Conservation (phyloP, 2,113 vertebrate genomes). For the Hyla sarda region DNA sequence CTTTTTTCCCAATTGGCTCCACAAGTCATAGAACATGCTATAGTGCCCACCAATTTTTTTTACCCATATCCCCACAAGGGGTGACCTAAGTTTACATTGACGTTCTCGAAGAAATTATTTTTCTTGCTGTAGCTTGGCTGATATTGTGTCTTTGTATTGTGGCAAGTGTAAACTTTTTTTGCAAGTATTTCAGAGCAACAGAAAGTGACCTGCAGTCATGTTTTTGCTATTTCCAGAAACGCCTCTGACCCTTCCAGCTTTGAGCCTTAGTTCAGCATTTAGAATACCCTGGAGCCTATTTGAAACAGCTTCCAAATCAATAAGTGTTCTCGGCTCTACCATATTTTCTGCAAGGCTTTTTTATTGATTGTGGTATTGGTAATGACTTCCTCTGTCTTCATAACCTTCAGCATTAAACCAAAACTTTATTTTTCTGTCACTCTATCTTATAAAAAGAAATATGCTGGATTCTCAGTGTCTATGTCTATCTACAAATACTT, state of each 20-base stretch:
- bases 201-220: slow-evolving; percentile 9
- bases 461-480: not conserved
- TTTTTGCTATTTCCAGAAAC: slow-evolving; percentile 39
- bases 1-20: not conserved
- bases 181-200: not conserved
- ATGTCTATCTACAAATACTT: slow-evolving; percentile 1
- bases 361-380: slow-evolving; percentile 55
- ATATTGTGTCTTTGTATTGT: not conserved
- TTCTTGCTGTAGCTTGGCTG: not conserved
- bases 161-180: slow-evolving; percentile 14
- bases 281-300: slow-evolving; percentile 48
- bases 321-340: slow-evolving; percentile 47
- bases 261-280: slow-evolving; percentile 27
- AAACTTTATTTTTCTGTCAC: slow-evolving; percentile 34
- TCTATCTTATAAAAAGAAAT: not conserved
- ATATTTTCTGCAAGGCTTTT: slow-evolving; percentile 49
- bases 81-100: not conserved
- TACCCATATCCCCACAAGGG: no score
- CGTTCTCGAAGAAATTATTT: no score
- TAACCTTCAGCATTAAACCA: slow-evolving; percentile 49
- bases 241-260: slow-evolving; percentile 33
- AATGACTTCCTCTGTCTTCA: slow-evolving; percentile 56
- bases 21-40: not conserved
- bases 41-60: not conserved
- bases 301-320: slow-evolving; percentile 45